Percentiles rank a stretch among this genome's conserved stretches.
Evolutionary conservation across 2,888 invertebrate genomes (phyloP).

Genomic region (Aphrophora alni): DNA sequence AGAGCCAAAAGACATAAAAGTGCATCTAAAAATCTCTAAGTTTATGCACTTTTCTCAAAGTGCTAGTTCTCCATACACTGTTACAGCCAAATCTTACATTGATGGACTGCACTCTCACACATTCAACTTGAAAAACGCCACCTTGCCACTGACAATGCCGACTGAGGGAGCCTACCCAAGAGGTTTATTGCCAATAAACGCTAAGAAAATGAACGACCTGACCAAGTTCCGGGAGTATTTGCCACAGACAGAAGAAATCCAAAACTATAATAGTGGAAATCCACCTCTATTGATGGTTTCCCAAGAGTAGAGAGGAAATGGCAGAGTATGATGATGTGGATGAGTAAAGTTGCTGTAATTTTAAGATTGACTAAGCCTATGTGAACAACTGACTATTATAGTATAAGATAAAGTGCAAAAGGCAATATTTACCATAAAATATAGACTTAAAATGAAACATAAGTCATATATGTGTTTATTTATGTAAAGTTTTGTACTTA

Average conservation of each 20-base stretch:
- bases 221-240: slow-evolving; percentile 21
- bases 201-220: slow-evolving; percentile 23
- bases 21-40: slow-evolving; percentile 18
- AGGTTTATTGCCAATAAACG: slow-evolving; percentile 21
- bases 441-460: no score
- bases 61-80: neutral
- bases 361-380: no score
- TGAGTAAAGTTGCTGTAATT: slow-evolving; percentile 9
- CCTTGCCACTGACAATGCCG: slow-evolving; percentile 10
- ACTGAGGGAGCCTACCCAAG: slow-evolving; percentile 17
- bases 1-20: slow-evolving; percentile 25
- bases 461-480: no score
- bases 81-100: slow-evolving; percentile 12
- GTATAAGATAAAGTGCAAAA: no score
- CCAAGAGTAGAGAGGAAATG: no score
- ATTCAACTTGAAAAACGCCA: slow-evolving; percentile 7
- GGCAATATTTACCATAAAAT: no score
- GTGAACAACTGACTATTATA: no score
- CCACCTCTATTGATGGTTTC: no score
- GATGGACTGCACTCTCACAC: slow-evolving; percentile 29
- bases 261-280: slow-evolving; percentile 21
- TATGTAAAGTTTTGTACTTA: no score
- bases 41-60: slow-evolving; percentile 22
- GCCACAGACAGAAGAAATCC: slow-evolving; percentile 32
- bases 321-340: no score